Evolutionary conservation across 2,888 invertebrate species (phyloP).

Genomic region (Silvanus unidentatus): DNA sequence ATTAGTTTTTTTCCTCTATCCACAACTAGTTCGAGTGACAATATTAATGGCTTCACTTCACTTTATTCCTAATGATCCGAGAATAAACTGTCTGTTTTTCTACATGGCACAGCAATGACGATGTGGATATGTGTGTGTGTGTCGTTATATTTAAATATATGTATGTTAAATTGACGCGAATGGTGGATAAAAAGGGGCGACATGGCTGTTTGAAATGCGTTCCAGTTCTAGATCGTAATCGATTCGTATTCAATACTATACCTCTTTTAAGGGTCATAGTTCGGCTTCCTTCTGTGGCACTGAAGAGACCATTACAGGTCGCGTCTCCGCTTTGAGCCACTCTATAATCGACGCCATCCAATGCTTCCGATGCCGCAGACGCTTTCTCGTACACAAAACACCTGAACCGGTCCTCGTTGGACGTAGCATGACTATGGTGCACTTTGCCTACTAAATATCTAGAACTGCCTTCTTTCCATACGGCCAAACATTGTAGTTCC

Average conservation of each 20-base stretch:
- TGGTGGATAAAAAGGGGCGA: not conserved
- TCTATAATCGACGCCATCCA: slow-evolving; percentile 61
- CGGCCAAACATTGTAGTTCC: slow-evolving; percentile 83
- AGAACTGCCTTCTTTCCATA: slow-evolving; percentile 91
- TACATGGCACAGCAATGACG: not conserved
- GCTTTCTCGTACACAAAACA: slow-evolving; percentile 93
- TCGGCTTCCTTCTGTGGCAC: slow-evolving; percentile 79
- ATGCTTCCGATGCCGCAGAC: slow-evolving; percentile 44
- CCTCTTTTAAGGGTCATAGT: slow-evolving; percentile 79
- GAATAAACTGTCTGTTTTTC: too few relatives aligned
- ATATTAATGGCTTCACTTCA: too few relatives aligned
- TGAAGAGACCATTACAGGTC: slow-evolving; percentile 87
- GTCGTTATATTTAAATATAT: too few relatives aligned
- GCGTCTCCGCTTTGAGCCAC: slow-evolving; percentile 90
- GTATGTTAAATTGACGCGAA: not conserved
- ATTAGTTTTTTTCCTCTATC: too few relatives aligned
- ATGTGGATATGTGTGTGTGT: not conserved
- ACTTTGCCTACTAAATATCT: slow-evolving; percentile 86
- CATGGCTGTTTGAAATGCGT: not conserved
- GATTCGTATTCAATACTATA: slow-evolving; percentile 37
- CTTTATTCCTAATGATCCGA: too few relatives aligned
- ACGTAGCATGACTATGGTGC: slow-evolving; percentile 82
- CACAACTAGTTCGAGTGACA: too few relatives aligned
- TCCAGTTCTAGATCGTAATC: not conserved
- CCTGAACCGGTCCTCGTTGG: slow-evolving; percentile 87